Conservation (phyloP, 2,113 vertebrate species). For the Polyodon spathula region DNA sequence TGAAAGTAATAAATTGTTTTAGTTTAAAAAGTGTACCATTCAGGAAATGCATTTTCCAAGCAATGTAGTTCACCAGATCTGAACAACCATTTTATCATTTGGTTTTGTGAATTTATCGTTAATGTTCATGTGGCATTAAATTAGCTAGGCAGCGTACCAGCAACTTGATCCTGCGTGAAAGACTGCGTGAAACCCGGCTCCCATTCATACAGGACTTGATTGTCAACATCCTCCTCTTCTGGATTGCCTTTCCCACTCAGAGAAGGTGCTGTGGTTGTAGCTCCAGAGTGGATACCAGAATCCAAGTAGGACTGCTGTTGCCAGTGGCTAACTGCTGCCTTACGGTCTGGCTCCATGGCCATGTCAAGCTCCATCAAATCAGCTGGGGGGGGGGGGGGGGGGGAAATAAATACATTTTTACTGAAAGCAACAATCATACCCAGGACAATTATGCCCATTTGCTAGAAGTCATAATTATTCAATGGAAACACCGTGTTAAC, state of each 20-base stretch:
- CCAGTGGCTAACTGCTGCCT: slow-evolving; percentile 96
- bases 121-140: no score
- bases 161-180: slow-evolving; percentile 87
- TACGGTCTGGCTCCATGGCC: slow-evolving; percentile 97
- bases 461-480: no score
- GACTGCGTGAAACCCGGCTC: slow-evolving; percentile 93
- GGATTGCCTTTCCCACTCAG: slow-evolving; percentile 96
- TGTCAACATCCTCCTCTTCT: slow-evolving; percentile 93
- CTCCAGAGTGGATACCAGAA: slow-evolving; percentile 96
- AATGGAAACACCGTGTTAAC: no score
- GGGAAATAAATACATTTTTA: no score
- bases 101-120: no score
- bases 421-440: no score
- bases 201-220: slow-evolving; percentile 94
- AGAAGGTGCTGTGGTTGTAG: slow-evolving; percentile 94
- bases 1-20: slow-evolving; percentile 29
- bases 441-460: no score
- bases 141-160: no score
- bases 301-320: slow-evolving; percentile 97
- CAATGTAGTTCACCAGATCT: no score
- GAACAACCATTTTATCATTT: no score
- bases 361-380: slow-evolving; percentile 98
- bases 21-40: background rate
- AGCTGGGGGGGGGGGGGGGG: no score
- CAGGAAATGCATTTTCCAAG: no score